Conservation (phyloP, 2,113 vertebrate species). For the Istiophorus platypterus region DNA sequence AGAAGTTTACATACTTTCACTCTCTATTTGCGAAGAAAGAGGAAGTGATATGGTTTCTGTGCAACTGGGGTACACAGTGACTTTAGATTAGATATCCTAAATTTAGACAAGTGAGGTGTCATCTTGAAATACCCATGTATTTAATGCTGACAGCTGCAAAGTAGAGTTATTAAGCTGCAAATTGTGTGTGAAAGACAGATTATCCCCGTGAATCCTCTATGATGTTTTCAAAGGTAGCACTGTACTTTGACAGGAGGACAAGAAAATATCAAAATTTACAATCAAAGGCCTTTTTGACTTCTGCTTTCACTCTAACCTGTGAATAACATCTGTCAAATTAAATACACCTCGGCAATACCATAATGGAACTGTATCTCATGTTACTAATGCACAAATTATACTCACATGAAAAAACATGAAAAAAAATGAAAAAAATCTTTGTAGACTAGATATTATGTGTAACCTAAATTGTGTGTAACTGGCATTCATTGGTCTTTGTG, state of each 20-base stretch:
- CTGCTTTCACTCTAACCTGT: conserved; percentile 14
- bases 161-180: background rate
- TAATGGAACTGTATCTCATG: no score
- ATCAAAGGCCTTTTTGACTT: conserved; percentile 12
- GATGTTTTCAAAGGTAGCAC: background rate
- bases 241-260: background rate
- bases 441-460: no score
- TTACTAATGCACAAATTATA: no score
- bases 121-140: background rate
- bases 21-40: conserved; percentile 51
- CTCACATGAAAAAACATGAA: no score
- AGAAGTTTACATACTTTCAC: background rate
- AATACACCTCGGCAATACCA: background rate
- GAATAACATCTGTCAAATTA: conserved; percentile 12
- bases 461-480: no score
- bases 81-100: background rate
- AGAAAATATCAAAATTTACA: background rate
- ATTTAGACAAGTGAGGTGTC: conserved; percentile 2
- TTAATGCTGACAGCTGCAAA: background rate
- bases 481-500: no score
- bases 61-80: conserved; percentile 22
- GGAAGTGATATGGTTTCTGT: conserved; percentile 40
- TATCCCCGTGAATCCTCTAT: background rate
- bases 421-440: no score
- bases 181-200: background rate